Conservation (phyloP, 2,797 vertebrate species). For the Enteromius mattozi region DNA sequence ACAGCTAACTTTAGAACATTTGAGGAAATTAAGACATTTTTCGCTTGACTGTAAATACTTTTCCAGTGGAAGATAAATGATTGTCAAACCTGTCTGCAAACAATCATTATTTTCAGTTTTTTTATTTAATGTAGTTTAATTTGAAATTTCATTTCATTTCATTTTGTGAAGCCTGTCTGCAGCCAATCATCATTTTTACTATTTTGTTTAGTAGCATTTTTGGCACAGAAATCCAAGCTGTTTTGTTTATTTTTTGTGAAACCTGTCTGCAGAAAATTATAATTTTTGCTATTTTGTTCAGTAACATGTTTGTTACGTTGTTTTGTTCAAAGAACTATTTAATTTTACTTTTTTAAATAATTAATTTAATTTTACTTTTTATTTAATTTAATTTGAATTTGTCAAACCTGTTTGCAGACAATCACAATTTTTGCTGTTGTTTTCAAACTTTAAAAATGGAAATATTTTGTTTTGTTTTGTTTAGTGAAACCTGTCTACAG, state of each 20-base stretch:
- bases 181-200: too few relatives aligned
- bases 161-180: background rate
- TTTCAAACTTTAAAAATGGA: background rate
- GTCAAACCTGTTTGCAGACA: too few relatives aligned
- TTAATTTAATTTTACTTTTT: too few relatives aligned
- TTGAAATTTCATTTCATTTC: background rate
- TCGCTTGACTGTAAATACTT: background rate
- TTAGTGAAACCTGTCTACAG: background rate
- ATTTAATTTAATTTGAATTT: background rate
- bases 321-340: too few relatives aligned
- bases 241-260: background rate
- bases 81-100: background rate
- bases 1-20: background rate
- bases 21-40: background rate
- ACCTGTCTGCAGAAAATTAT: background rate
- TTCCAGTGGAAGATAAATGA: background rate
- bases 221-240: too few relatives aligned
- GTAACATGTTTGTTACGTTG: background rate
- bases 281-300: background rate
- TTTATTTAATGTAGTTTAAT: too few relatives aligned
- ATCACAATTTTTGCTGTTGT: background rate
- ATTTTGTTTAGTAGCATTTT: too few relatives aligned
- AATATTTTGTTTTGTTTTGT: too few relatives aligned
- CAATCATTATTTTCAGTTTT: background rate
- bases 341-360: too few relatives aligned